Conservation (phyloP, 1,140 invertebrate genomes). For the Bradysia coprophila region DNA sequence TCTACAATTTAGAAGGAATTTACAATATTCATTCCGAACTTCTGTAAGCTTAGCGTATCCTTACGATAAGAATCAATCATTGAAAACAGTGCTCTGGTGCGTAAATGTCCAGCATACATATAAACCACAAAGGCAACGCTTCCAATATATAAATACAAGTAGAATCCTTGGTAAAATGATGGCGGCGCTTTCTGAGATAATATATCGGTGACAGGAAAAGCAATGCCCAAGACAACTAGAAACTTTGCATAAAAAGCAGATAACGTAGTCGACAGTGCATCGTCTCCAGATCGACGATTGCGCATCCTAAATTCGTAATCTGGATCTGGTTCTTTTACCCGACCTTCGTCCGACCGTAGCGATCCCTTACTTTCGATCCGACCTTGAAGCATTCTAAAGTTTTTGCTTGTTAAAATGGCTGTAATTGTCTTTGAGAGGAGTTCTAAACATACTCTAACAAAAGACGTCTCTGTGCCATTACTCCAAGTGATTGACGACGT, state of each 20-base stretch:
- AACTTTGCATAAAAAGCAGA: conserved; percentile 65
- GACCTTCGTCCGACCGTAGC: conserved; percentile 5
- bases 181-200: conserved; percentile 42
- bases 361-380: conserved; percentile 3
- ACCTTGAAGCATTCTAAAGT: conserved; percentile 9
- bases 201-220: conserved; percentile 47
- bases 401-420: neutral
- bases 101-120: conserved; percentile 50
- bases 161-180: conserved; percentile 59
- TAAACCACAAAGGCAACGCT: conserved; percentile 66
- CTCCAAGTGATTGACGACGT: neutral
- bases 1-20: too few species aligned
- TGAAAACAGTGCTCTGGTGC: conserved; percentile 26
- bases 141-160: conserved; percentile 60
- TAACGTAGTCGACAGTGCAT: conserved; percentile 32
- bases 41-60: conserved; percentile 4
- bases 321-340: conserved; percentile 2
- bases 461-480: conserved; percentile 11
- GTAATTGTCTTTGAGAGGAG: neutral
- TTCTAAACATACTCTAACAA: conserved; percentile 10
- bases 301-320: neutral
- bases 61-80: conserved; percentile 16
- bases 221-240: conserved; percentile 56
- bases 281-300: conserved; percentile 14
- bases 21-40: too few species aligned